Percentiles rank a stretch among this genome's conserved stretches.
Conservation (phyloP, 2,888 invertebrate genomes). For the Ctena decussata region DNA sequence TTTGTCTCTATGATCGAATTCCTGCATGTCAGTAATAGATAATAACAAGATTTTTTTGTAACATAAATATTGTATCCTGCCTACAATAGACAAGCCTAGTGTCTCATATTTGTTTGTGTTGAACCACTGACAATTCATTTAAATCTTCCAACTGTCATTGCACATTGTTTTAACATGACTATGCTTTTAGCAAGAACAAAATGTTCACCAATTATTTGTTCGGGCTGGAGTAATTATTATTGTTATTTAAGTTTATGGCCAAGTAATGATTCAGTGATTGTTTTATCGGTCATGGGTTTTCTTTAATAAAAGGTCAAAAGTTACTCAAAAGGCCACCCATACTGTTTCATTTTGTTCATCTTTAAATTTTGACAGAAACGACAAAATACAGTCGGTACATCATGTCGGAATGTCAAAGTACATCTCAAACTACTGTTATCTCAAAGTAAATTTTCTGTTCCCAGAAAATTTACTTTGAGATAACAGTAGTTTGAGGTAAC, state of each 20-base stretch:
- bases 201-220: neutral
- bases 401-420: no score
- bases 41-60: no score
- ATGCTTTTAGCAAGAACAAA: neutral
- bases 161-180: neutral
- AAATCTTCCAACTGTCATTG: neutral
- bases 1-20: neutral
- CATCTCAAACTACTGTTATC: no score
- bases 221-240: neutral
- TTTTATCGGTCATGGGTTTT: neutral
- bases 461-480: no score
- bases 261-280: neutral
- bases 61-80: neutral
- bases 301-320: no score
- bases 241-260: neutral
- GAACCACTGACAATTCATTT: neutral
- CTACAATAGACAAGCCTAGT: neutral
- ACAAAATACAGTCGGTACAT: no score
- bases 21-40: neutral
- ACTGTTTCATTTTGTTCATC: no score
- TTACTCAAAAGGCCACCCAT: no score
- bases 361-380: no score
- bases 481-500: no score
- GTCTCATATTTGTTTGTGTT: neutral
- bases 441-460: no score